Evolutionary conservation across 2,113 vertebrate species (phyloP), one percentile per base, ranked within the genome.

Genomic region (Numenius arquata): DNA sequence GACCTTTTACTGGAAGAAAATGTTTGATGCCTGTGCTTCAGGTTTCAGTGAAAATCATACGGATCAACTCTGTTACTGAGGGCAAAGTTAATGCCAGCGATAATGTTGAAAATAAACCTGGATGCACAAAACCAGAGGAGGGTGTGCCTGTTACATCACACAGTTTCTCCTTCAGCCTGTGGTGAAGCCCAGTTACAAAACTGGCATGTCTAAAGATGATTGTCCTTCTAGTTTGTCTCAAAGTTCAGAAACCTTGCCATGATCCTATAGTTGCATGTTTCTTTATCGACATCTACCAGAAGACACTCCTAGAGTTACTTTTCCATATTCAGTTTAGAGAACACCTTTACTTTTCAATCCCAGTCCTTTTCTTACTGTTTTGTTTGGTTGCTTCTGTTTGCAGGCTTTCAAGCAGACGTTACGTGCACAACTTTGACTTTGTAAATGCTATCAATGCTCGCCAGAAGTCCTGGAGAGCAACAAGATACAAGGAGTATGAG

Each of bases 401-500:
- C 97, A 99, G 99, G 38, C 89, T 98, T 92, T 96, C 98, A 41
- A 96, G 97, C 59, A 98, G 94, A 47, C 97, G 45, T 8, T 99
- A 98, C 11, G 96, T 97, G 80, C 96, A 98, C 72, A 98, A 99
- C 85, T 29, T 82, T 4, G 97, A 98, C 75, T 99, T 99, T 56
- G 98, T 99, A 90, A 94, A 98, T 52, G 88, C 98, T 36, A 99
- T 99, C 89, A 99, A 99, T 92, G 52, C 97, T 1, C 94, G 93
- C 34, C 99, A 99, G 98, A 99, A 97, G 34, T 99, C 98, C 34
- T 99, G 99, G 99, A 99, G 95, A 89, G 99, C 99, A 1, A 90
- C 87, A 1, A 53, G 86, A 26, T 99, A 99, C 61, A 45, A 89
- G 18, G 98, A 99, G 12, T 98, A 99, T 58, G 98, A 99, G 71